Conservation (phyloP, 53 echinoderm and acorn worm genomes). For the Temnopleurus reevesii region DNA sequence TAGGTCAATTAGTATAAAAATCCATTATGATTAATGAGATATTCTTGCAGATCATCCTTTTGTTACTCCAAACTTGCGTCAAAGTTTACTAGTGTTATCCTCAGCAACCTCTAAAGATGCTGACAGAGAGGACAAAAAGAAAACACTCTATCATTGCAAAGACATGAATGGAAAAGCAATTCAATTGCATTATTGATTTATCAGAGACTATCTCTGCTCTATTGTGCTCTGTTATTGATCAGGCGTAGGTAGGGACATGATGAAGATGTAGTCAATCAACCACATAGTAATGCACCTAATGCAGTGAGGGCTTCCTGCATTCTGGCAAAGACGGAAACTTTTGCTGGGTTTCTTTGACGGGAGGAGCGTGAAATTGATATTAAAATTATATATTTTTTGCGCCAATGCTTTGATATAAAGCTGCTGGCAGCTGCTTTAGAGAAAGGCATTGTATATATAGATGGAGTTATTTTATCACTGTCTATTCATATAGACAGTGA, state of each 20-base stretch:
- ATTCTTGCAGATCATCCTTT: too few species aligned
- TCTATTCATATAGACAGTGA: too few species aligned
- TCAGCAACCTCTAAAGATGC: not conserved
- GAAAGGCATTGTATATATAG: too few species aligned
- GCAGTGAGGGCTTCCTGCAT: not conserved
- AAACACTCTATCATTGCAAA: not conserved
- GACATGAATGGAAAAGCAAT: conserved; percentile 31
- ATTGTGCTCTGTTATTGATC: conserved; percentile 13
- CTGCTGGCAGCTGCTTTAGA: conserved; percentile 9
- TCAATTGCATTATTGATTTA: conserved; percentile 49
- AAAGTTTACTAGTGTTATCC: not conserved
- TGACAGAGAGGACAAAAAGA: not conserved
- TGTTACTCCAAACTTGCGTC: not conserved
- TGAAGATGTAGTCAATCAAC: not conserved
- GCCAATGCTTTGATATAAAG: not conserved
- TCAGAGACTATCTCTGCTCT: not conserved
- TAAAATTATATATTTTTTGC: not conserved
- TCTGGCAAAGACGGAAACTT: not conserved
- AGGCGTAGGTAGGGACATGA: not conserved
- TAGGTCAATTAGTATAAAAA: too few species aligned
- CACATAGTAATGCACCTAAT: not conserved
- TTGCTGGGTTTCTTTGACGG: not conserved
- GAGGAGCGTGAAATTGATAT: not conserved
- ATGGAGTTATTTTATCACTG: too few species aligned
- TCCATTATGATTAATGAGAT: too few species aligned